Percentiles rank a stretch among this genome's conserved stretches.
Evolutionary conservation across 37 sponge, comb jelly and placozoan genomes (phyloP).

Genomic region (Cliona cf. orientalis): DNA sequence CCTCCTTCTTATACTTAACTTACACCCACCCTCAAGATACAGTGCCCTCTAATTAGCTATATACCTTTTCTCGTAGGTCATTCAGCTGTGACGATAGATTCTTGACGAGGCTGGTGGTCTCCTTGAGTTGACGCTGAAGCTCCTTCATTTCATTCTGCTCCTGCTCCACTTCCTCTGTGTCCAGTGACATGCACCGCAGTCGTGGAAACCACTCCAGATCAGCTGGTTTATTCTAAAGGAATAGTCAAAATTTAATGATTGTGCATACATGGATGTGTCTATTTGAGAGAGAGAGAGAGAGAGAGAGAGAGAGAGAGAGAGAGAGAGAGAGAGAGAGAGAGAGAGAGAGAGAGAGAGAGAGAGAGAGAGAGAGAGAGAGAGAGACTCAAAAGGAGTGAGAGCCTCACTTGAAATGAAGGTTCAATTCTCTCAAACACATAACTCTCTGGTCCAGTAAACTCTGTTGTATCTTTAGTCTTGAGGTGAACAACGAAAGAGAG

Average conservation of each 20-base stretch:
- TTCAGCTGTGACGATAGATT: conserved; percentile 71
- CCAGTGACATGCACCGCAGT: conserved; percentile 91
- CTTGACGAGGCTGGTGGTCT: conserved; percentile 76
- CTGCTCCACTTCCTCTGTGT: conserved; percentile 80
- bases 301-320: background rate
- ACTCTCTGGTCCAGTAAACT: conserved; percentile 99
- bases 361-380: too few relatives aligned
- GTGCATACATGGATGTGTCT: background rate
- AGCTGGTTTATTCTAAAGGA: conserved; percentile 14
- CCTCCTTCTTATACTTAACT: too few relatives aligned
- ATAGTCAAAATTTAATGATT: background rate
- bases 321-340: too few relatives aligned
- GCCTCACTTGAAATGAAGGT: conserved; percentile 51
- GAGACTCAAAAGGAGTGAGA: too few relatives aligned
- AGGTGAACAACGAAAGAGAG: conserved; percentile 93
- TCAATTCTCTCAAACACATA: conserved; percentile 89
- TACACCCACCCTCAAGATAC: too few relatives aligned
- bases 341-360: too few relatives aligned
- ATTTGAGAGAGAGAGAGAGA: background rate
- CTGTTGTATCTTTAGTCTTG: conserved; percentile 91
- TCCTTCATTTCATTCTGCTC: conserved; percentile 93
- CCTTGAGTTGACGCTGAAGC: conserved; percentile 69
- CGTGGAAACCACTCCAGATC: conserved; percentile 98
- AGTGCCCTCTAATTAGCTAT: too few relatives aligned
- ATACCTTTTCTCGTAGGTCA: conserved; percentile 88